Evolutionary conservation across 1,140 invertebrate species (phyloP).

Genomic region (Tetramorium parvispinum): DNA sequence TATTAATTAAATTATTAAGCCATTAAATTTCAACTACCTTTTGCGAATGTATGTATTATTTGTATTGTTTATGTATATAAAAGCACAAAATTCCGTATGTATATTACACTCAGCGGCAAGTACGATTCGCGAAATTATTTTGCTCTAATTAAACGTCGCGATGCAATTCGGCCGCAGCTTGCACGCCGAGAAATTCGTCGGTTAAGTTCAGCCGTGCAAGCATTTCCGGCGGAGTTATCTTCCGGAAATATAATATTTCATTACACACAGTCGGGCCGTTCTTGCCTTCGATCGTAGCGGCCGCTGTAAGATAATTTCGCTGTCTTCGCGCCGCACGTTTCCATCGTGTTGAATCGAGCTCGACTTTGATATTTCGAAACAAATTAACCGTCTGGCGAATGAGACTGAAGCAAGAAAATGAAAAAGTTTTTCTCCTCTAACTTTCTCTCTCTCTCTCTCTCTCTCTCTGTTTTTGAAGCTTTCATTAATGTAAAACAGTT

Average conservation of each 20-base stretch:
- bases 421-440: not conserved
- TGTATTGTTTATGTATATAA: not conserved
- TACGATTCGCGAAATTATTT: slow-evolving; percentile 45
- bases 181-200: slow-evolving; percentile 35
- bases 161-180: slow-evolving; percentile 44
- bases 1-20: not conserved
- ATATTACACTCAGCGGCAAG: not conserved
- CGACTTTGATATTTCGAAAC: slow-evolving; percentile 41
- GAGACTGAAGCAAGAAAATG: not conserved
- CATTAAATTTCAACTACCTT: not conserved
- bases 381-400: slow-evolving; percentile 43
- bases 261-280: slow-evolving; percentile 33
- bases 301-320: slow-evolving; percentile 24
- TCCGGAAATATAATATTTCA: slow-evolving; percentile 53
- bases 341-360: not conserved
- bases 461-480: slow-evolving; percentile 2
- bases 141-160: slow-evolving; percentile 44
- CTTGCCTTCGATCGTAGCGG: slow-evolving; percentile 39
- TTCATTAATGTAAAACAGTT: slow-evolving; percentile 50
- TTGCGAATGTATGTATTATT: not conserved
- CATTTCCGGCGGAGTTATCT: slow-evolving; percentile 46
- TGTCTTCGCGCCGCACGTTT: slow-evolving; percentile 25
- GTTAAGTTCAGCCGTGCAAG: slow-evolving; percentile 24
- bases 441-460: not conserved
- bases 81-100: not conserved